Evolutionary conservation across 2,797 vertebrate genomes (phyloP), one percentile per base, ranked within the genome.

Genomic region (Remorina albescens): DNA sequence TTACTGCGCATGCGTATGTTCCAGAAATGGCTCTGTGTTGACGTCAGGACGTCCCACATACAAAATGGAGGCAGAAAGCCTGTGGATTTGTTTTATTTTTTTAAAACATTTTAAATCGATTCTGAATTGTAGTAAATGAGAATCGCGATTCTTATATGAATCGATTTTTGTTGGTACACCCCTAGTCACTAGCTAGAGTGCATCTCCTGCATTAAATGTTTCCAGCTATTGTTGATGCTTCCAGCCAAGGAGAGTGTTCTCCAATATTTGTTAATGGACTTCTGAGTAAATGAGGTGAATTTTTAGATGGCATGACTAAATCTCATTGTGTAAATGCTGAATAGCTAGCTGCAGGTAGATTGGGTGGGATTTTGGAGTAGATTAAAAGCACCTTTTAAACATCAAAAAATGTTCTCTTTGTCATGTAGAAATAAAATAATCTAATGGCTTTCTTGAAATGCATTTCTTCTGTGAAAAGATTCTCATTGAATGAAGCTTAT

Each of bases 291-390:
- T 41, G 59, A 61, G 41, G 56, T 64, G 51, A 54, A 49, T 46
- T 34, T 73, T 62, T 21, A 41, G 30, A 25, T n/a, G 56, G 49
- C 26, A 30, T 51, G 49, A 50, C 47, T 62, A 53, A 62, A 49
- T 76, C 54, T 69, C 19, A 60, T 68, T 64, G 26, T 59, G 65
- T 74, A 51, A 42, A 25, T 37, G 36, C 28, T n/a, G 49, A 64
- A 47, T 32, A 53, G 41, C n/a, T 16, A 53, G 55, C 46, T 62
- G 60, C 51, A 53, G 25, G 39, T 42, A 47, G 30, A 47, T 69
- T 23, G 36, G 56, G 36, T 49, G 49, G 53, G 12, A 61, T 69
- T 74, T 71, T 39, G 62, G 36, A 32, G 61, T 58, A 42, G 19
- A 78, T 42, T 13, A 42, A 66, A 36, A 65, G 6, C 26, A 34